phyloP scores from a whole-genome alignment of 1,140 invertebrate species.

The Megathymus violae region DNA sequence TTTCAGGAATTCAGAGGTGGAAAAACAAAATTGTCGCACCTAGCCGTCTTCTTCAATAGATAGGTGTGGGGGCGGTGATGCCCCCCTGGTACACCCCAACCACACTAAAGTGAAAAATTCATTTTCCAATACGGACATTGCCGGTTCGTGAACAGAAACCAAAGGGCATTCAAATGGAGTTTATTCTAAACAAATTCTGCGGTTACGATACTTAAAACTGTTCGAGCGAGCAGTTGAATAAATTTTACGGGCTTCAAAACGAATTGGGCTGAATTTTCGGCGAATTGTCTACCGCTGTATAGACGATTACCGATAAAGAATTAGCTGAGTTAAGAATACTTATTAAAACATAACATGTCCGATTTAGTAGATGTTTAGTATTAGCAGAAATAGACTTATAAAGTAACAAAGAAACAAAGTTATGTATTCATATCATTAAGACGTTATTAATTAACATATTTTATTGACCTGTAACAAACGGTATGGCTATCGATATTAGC shows the following conservation, averaged over 20 bases:
- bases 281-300: neutral
- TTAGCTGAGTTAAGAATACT: neutral
- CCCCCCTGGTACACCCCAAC: constrained; percentile 23
- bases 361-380: neutral
- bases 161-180: constrained; percentile 32
- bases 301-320: neutral
- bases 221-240: constrained; percentile 10
- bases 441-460: too few relatives aligned
- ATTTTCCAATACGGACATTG: constrained; percentile 34
- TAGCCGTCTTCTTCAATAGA: constrained; percentile 22
- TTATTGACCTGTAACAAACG: too few relatives aligned
- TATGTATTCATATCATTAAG: too few relatives aligned
- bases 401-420: too few relatives aligned
- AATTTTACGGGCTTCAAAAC: constrained; percentile 15
- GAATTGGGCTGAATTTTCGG: constrained; percentile 5
- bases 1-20: constrained; percentile 33
- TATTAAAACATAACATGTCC: neutral
- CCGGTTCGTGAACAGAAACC: constrained; percentile 31
- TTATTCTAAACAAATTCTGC: constrained; percentile 32
- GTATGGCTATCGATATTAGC: too few relatives aligned
- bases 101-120: constrained; percentile 30
- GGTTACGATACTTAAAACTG: constrained; percentile 28
- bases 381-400: too few relatives aligned
- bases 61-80: constrained; percentile 16
- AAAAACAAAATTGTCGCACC: constrained; percentile 33